These are phyloP conservation scores for Gisinianus flammeolus DNA, from an alignment of 2,888 invertebrate species.

Conservation along the genomic window DNA sequence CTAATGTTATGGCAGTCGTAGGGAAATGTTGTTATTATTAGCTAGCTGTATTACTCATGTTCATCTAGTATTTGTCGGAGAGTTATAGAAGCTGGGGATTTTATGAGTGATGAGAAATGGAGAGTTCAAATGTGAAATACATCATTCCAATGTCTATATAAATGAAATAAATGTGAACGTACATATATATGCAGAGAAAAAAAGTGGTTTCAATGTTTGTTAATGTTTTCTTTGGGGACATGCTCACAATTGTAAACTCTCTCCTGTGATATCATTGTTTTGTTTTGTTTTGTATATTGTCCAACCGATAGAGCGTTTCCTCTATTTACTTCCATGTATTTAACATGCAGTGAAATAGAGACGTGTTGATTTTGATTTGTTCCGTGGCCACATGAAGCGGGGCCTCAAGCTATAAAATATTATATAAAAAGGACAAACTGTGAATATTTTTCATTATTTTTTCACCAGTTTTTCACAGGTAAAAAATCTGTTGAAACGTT, in stretches of 20 bases:
- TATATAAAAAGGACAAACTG: too few species aligned
- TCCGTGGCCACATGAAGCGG: background rate
- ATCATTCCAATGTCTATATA: background rate
- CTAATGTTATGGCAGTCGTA: too few species aligned
- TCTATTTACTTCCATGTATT: background rate
- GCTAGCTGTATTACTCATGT: background rate
- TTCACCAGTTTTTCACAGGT: too few species aligned
- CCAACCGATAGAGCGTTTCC: background rate
- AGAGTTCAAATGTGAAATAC: background rate
- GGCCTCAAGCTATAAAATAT: too few species aligned
- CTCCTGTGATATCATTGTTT: slow-evolving; percentile 1
- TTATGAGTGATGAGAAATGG: background rate
- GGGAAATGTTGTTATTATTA: background rate
- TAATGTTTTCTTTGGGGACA: slow-evolving; percentile 15
- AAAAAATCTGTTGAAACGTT: background rate
- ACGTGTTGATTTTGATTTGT: slow-evolving; percentile 4
- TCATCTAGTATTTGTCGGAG: background rate
- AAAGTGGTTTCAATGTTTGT: slow-evolving; percentile 14
- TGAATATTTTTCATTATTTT: too few species aligned
- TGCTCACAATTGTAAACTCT: slow-evolving; percentile 4
- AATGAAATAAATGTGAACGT: background rate
- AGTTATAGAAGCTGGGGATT: background rate
- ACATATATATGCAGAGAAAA: background rate
- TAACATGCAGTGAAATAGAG: background rate
- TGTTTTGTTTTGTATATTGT: slow-evolving; percentile 5